Base-by-base conservation (phyloP, 2,888 invertebrate species). In the Apamea crenata region DNA sequence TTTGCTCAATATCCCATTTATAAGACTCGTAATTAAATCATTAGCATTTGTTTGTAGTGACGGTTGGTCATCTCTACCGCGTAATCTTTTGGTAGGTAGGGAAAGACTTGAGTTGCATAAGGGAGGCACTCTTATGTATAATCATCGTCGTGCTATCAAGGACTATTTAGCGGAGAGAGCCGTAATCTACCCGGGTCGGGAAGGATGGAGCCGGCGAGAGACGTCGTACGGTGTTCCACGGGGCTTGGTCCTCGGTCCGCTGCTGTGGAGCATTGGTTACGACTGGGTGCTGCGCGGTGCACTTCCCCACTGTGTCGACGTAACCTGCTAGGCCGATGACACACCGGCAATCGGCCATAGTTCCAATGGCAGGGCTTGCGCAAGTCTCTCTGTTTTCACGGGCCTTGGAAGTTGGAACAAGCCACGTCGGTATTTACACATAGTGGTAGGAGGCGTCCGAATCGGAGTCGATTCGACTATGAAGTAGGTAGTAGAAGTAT, bases 21-120 rank as follows among this genome's bases (percentile, higher is more conserved):
- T 32, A 78, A 80, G n/a, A 56, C 4, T 40, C 65, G 5, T 29
- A 65, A 36, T 65, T 65, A 79, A 79, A 65, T 56, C 29, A 56
- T 47, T 81, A 56, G 56, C 36, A 56, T 66, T 69, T 71, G 25
- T 56, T 66, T 80, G n/a, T 68, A n/a, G 18, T n/a, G 77, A 50
- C 25, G 12, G n/a, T 61, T 79, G n/a, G n/a, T 56, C 14, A 25
- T 56, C 5, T 36, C 21, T 63, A 40, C 14, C 53, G 40, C 16
- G 0, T 81, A 14, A 65, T 16, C 47, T 79, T 80, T 63, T 32
- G 16, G 12, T 21, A 25, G 47, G 6, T 53, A 47, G 18, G 14
- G 16, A 6, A 16, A 61, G 7, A 61, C 36, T 36, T 7, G 3
- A 65, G 12, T 66, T 25, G 36, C 25, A 16, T 14, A 66, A 36